Evolutionary conservation across 2,888 invertebrate genomes (phyloP), one percentile per base, ranked within the genome.

Genomic region (Polyommatus icarus): DNA sequence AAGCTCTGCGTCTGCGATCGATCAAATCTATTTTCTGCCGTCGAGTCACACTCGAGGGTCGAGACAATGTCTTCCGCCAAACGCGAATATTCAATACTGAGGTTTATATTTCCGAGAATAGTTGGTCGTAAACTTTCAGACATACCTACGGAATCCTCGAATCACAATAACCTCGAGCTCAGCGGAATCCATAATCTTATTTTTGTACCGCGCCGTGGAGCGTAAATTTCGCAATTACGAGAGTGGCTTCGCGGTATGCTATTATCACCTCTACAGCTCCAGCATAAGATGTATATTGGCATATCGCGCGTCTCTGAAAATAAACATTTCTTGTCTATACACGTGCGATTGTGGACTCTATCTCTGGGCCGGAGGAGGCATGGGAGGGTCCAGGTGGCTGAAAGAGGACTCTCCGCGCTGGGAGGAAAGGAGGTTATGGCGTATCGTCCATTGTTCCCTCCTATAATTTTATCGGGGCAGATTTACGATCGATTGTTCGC

Each of bases 401-500:
- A 93, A 91, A 91, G 88, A 86, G 88, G 87, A 92, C 92, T 91
- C 90, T 92, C 84, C 88, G 90, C 85, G 84, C 83, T 85, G 84
- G 88, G 85, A 87, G 85, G 88, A 93, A 89, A 86, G 92, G 85
- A 86, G 87, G 87, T 88, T 89, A 89, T 93, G 86, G 86, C 88
- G 83, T 83, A 86, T 92, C 89, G 90, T 89, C 90, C 92, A 93
- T 94, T 94, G 93, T 92, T 92, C 90, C 93, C 93, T 93, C 91
- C 93, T 94, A 94, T 93, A 94, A 94, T 93, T 94, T 93, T 94
- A 94, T 94, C 93, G 93, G 91, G 92, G 91, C 88, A 92, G 93
- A 93, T 94, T 94, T 94, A 94, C 91, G 94, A 93, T 93, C 94
- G 93, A 94, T 94, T 94, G 94, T 94, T 94, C 91, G 90, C 90